These are phyloP conservation scores for Drosophila sordidula DNA, from an alignment of 2,888 invertebrate genomes.

Conservation along the genomic window DNA sequence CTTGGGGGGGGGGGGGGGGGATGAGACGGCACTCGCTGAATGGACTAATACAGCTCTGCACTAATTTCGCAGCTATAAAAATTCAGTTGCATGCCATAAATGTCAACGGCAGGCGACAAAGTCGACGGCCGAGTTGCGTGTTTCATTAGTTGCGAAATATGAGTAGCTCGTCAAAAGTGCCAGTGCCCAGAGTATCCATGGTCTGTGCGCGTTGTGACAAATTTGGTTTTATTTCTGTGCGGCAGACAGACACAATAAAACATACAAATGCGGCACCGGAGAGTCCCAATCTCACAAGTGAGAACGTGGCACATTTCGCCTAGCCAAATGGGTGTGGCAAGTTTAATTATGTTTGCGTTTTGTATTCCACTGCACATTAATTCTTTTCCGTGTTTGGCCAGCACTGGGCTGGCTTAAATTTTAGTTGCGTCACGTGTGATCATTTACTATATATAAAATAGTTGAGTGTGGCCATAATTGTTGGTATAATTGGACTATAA, in stretches of 20 bases:
- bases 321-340: constrained; percentile 66
- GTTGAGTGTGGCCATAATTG: background rate
- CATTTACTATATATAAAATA: background rate
- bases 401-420: constrained; percentile 20
- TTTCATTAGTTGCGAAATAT: constrained; percentile 77
- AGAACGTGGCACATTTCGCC: constrained; percentile 27
- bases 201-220: constrained; percentile 61
- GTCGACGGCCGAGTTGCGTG: constrained; percentile 63
- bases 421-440: background rate
- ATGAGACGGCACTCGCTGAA: constrained; percentile 3
- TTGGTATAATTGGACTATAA: background rate
- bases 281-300: constrained; percentile 23
- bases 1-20: background rate
- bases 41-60: constrained; percentile 60
- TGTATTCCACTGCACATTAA: constrained; percentile 61
- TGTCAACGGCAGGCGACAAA: constrained; percentile 64
- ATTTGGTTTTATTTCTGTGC: constrained; percentile 74
- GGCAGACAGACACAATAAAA: constrained; percentile 64
- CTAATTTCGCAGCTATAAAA: constrained; percentile 77
- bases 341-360: constrained; percentile 79
- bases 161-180: constrained; percentile 49
- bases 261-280: constrained; percentile 43
- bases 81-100: constrained; percentile 78
- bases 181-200: constrained; percentile 3
- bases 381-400: constrained; percentile 53